Conservation (phyloP, 2,113 vertebrate genomes). For the Halcyon malimbica region DNA sequence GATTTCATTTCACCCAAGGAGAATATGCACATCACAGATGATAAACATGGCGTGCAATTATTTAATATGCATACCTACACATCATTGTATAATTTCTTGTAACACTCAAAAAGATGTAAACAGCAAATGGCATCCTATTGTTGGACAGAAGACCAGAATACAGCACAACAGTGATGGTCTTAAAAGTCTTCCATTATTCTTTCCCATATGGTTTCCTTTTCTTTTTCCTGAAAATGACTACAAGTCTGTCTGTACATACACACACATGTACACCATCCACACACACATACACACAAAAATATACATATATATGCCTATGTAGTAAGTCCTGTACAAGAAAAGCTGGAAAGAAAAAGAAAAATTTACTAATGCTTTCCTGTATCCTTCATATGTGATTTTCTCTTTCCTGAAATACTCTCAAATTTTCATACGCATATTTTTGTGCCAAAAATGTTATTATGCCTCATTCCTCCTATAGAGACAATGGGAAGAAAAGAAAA, state of each 20-base stretch:
- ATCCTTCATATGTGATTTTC: background rate
- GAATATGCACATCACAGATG: background rate
- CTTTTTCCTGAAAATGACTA: background rate
- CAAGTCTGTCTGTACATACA: background rate
- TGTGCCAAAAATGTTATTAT: background rate
- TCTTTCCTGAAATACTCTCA: background rate
- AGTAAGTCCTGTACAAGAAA: background rate
- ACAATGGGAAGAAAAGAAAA: constrained; percentile 17
- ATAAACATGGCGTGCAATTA: accelerated
- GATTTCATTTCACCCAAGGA: background rate
- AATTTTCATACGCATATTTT: background rate
- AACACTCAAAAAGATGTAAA: background rate
- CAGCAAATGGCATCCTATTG: background rate
- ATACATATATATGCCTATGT: no score
- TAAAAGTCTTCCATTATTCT: background rate
- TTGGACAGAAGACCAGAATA: background rate
- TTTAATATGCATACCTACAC: background rate
- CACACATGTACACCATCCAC: accelerated
- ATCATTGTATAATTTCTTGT: background rate
- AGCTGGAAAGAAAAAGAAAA: background rate
- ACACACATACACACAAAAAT: background rate
- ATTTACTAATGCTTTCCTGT: background rate
- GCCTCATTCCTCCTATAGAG: background rate
- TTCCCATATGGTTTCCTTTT: background rate
- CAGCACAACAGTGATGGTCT: background rate